Evolutionary conservation across 2,797 vertebrate genomes (phyloP).

Genomic region (Novumbra hubbsi): DNA sequence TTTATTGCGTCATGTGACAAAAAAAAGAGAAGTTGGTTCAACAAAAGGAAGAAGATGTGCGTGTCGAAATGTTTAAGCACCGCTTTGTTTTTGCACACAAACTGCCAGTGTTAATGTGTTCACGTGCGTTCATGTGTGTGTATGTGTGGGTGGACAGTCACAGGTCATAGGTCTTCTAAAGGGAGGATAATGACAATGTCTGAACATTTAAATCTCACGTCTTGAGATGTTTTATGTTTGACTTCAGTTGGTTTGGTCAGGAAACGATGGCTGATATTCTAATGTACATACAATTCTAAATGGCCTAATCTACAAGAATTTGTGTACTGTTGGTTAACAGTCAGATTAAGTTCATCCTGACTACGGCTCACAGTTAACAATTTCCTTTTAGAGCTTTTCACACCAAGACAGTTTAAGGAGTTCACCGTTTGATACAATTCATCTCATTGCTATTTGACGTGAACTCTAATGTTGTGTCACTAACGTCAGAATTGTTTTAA

Average conservation of each 20-base stretch:
- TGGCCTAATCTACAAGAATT: neutral
- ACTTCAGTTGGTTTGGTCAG: neutral
- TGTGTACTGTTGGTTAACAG: neutral
- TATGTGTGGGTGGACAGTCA: neutral
- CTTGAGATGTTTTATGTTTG: neutral
- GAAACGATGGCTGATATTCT: neutral
- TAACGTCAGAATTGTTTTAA: neutral
- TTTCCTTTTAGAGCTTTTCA: neutral
- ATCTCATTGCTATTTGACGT: neutral
- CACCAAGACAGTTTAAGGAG: neutral
- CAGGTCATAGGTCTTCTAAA: neutral
- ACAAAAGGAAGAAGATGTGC: slow-evolving; percentile 28
- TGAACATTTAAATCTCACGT: neutral
- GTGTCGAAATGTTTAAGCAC: slow-evolving; percentile 25
- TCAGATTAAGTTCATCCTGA: neutral
- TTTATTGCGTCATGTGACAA: slow-evolving; percentile 4
- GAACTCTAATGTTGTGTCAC: neutral
- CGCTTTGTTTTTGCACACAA: slow-evolving; percentile 6
- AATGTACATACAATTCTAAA: neutral
- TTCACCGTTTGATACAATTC: neutral
- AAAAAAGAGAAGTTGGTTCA: slow-evolving; percentile 30
- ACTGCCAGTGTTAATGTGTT: slow-evolving; percentile 1
- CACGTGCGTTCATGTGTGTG: neutral
- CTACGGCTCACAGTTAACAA: neutral
- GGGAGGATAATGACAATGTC: neutral